These are phyloP conservation scores for Nematopogon swammerdamellus DNA, from an alignment of 2,888 invertebrate genomes.

Conservation along the genomic window DNA sequence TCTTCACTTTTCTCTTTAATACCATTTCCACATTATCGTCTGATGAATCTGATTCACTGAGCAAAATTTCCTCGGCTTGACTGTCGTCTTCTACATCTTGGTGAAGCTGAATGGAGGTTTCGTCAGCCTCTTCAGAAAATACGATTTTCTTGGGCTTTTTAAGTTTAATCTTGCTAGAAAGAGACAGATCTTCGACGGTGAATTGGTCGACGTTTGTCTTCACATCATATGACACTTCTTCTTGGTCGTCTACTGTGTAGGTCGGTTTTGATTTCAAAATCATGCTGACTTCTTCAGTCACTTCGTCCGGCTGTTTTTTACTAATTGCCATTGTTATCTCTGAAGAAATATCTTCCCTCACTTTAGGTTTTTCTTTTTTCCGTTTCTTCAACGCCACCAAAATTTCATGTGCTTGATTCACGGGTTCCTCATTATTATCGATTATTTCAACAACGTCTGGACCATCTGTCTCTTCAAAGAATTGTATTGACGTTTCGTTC, in stretches of 20 bases:
- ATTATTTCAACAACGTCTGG: constrained; percentile 45
- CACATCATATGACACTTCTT: constrained; percentile 50
- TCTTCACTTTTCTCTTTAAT: constrained; percentile 46
- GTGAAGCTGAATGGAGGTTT: constrained; percentile 62
- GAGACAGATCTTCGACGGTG: constrained; percentile 68
- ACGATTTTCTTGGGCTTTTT: constrained; percentile 62
- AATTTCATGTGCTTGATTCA: constrained; percentile 32
- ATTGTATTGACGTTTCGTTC: constrained; percentile 70
- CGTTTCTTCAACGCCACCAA: constrained; percentile 37
- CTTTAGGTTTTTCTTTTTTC: constrained; percentile 31
- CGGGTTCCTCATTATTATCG: constrained; percentile 44
- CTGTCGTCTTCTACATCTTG: constrained; percentile 64
- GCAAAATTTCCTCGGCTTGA: constrained; percentile 62
- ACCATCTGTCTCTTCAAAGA: constrained; percentile 45
- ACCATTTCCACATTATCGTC: constrained; percentile 57
- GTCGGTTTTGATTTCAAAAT: constrained; percentile 68
- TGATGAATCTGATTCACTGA: constrained; percentile 58
- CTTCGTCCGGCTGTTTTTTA: constrained; percentile 30
- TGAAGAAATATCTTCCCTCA: constrained; percentile 39
- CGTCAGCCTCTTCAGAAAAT: constrained; percentile 64
- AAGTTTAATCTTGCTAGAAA: constrained; percentile 68
- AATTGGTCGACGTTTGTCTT: constrained; percentile 42
- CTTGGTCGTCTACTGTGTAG: constrained; percentile 64
- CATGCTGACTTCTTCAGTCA: constrained; percentile 60
- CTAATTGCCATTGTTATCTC: constrained; percentile 22